A percentile compares a stretch with the other conserved stretches of the same genome.
Evolutionary conservation across 2,113 vertebrate species (phyloP).

Genomic region (Semnornis frantzii): DNA sequence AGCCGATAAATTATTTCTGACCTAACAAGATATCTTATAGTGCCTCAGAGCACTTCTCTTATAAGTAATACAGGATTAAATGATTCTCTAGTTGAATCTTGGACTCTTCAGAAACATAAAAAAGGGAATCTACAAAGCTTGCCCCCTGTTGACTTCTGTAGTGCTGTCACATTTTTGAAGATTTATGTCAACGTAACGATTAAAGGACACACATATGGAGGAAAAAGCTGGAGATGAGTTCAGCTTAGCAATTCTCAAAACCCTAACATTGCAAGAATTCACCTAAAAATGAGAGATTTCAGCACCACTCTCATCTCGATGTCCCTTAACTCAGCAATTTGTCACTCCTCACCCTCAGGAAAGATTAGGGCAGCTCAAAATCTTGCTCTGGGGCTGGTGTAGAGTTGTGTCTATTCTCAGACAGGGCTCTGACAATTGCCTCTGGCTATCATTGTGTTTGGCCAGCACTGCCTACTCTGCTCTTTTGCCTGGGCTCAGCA

Average conservation of each 20-base stretch:
- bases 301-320: not conserved
- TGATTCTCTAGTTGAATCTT: not conserved
- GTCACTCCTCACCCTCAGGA: not conserved
- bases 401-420: rapidly evolving
- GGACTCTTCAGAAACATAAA: not conserved
- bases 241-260: not conserved
- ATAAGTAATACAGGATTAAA: not conserved
- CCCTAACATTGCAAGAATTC: rapidly evolving
- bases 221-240: not conserved
- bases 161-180: not conserved
- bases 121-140: not conserved
- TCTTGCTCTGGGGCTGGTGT: not conserved
- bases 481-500: not conserved
- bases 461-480: rapidly evolving
- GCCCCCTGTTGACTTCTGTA: not conserved
- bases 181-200: not conserved
- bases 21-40: not conserved
- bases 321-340: not conserved
- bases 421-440: not conserved
- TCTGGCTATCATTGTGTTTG: rapidly evolving
- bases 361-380: not conserved
- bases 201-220: not conserved
- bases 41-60: not conserved
- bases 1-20: not conserved
- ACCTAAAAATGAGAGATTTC: not conserved